Base-by-base conservation (phyloP, 2,113 vertebrate species). In the Thamnophis sirtalis region DNA sequence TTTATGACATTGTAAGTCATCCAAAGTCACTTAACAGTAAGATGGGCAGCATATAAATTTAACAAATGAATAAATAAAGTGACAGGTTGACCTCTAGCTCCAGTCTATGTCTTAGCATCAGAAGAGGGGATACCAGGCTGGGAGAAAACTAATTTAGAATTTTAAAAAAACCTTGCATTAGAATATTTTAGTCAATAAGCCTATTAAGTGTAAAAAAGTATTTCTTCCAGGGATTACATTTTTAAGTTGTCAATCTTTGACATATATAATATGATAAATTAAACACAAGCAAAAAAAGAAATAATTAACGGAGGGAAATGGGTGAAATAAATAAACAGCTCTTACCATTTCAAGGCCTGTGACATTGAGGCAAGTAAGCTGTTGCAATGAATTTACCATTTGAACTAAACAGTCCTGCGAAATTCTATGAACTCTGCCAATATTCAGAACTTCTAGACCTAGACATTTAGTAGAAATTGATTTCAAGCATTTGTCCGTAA, bases 371-470 rank as follows among this genome's bases (percentile, higher is more conserved):
- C 95, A 92, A 91, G 84, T 92, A 85, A 97, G 84, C 80, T 93
- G 92, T 94, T 80, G 51, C 55, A 97, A 92, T 24, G 92, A 84
- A 90, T 95, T 95, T 43, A 95, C 94, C 92, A 96, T 95, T 60
- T 93, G 80, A 33, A 87, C 86, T 60, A 97, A 94, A 90, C 95
- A 96, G 58, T 63, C 33, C 49, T 87, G 43, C 3, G 87, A 96
- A 89, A 97, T 88, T 86, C 95, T 97, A n/a, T 96, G 97, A 73
- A 98, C 56, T 90, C 95, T 97, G 33, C 95, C 94, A 1, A 95
- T 92, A 86, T 97, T 97, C 24, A 97, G 91, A 38, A 88, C 94
- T 86, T 92, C 38, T 80, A 98, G 89, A 86, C 93, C 17, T 26
- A 93, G 84, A 94, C 95, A 96, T 15, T 92, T 38, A 51, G 91